Conservation (phyloP, 2,888 invertebrate genomes). For the Falcaria lacertinaria region DNA sequence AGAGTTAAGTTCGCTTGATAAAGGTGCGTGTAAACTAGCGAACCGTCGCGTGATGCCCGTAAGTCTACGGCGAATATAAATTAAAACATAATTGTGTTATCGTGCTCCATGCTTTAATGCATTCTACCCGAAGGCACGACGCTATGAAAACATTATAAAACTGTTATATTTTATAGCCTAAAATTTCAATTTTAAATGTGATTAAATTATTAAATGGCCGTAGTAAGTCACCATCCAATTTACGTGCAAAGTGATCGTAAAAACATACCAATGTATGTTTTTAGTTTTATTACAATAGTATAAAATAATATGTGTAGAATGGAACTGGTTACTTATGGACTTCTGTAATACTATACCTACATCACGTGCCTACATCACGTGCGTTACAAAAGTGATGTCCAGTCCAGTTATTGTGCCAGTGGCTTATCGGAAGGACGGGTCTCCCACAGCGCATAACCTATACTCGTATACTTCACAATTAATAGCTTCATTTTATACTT, state of each 20-base stretch:
- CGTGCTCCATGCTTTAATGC: conserved; percentile 74
- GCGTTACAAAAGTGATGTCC: too few relatives aligned
- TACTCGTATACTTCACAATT: too few relatives aligned
- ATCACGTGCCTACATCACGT: too few relatives aligned
- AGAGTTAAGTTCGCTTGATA: conserved; percentile 69
- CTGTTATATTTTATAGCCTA: not conserved
- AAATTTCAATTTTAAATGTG: not conserved
- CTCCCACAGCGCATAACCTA: too few relatives aligned
- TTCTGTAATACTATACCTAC: too few relatives aligned
- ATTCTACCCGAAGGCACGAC: conserved; percentile 43
- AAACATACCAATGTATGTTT: not conserved
- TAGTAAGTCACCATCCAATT: not conserved
- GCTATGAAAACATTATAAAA: conserved; percentile 30
- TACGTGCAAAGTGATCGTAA: not conserved
- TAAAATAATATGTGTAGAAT: too few relatives aligned
- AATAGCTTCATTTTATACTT: too few relatives aligned
- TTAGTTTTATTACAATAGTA: too few relatives aligned
- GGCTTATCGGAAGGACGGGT: too few relatives aligned
- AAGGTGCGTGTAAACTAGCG: conserved; percentile 64
- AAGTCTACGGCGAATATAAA: conserved; percentile 68
- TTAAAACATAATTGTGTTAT: conserved; percentile 79
- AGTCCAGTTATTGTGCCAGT: too few relatives aligned
- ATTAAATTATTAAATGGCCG: not conserved
- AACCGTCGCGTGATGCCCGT: conserved; percentile 55
- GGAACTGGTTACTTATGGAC: too few relatives aligned